A percentile compares a stretch with the other conserved stretches of the same genome.
These are phyloP conservation scores for Melopsittacus undulatus DNA, from an alignment of 2,797 vertebrate genomes.

Conservation along the genomic window DNA sequence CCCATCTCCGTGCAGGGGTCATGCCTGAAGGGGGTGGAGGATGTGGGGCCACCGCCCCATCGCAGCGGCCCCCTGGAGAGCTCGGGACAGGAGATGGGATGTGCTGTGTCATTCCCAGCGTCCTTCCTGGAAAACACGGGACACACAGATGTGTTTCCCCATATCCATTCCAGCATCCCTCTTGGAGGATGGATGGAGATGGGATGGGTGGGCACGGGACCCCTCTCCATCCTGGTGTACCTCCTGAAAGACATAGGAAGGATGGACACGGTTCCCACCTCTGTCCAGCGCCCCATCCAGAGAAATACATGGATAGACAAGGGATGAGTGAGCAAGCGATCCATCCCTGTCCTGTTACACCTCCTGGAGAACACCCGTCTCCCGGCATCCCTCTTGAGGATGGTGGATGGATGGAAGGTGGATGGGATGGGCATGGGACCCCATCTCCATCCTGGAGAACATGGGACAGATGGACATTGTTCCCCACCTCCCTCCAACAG, in stretches of 20 bases:
- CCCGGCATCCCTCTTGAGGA: not conserved
- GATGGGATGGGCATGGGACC: not conserved
- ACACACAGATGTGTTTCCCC: not conserved
- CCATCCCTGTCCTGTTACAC: not conserved
- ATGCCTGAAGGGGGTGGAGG: not conserved
- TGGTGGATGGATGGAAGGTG: not conserved
- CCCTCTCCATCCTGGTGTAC: not conserved
- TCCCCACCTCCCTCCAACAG: not conserved
- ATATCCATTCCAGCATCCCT: not conserved
- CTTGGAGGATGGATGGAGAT: not conserved
- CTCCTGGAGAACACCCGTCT: not conserved
- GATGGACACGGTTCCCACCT: not conserved
- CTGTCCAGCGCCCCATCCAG: not conserved
- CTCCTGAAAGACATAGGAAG: not conserved
- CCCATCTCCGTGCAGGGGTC: fast-evolving
- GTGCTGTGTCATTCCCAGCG: not conserved
- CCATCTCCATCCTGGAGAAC: not conserved
- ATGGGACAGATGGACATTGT: not conserved
- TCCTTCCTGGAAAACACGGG: not conserved
- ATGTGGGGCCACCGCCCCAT: not conserved
- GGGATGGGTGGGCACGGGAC: not conserved
- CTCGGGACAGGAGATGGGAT: not conserved
- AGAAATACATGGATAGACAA: not conserved
- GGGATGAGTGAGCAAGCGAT: not conserved
- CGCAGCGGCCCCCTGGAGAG: not conserved